Evolutionary conservation across 2,888 invertebrate genomes (phyloP), one percentile per base, ranked within the genome.

Genomic region (Thecocarcelia acutangulata): DNA sequence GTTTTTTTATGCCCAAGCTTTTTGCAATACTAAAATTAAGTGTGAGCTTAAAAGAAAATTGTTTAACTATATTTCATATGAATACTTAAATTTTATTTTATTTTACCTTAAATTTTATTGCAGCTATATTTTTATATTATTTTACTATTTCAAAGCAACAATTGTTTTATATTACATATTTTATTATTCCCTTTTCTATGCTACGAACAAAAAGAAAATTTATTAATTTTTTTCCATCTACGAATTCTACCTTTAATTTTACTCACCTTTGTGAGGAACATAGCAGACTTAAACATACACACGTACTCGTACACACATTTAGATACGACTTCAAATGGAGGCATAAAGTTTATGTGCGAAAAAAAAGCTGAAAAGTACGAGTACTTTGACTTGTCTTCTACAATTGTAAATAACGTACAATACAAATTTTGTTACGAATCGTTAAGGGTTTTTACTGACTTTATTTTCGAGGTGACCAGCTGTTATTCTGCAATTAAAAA

Each of bases 341-440:
- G 46, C 59, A 66, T 66, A 69, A 72, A 69, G 11, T 77, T 68
- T 61, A 68, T 52, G 42, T 68, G 37, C 50, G 50, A 68, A 77
- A 17, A 28, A 28, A 13, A 40, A 68, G 37, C 72, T 77, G 69
- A 33, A 44, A 56, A 72, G 40, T 69, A 42, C 44, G 59, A 73
- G 72, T 73, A 68, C 72, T 79, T 79, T 78, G 70, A 59, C 50
- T 81, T 82, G 76, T 81, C 81, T 78, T 77, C 52, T 64, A 17
- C 82, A 82, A 82, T 82, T 78, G 74, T 74, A 78, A 79, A 78
- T 64, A 64, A 78, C 64, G 66, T 54, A 69, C 28, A 69, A 56
- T 44, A 56, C 6, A 33, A 58, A 19, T 63, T 80, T 66, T 63
- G 56, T 21, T 74, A 63, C 48, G 56, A 76, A 75, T 74, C 48